Base-by-base conservation (phyloP, 2,888 invertebrate species). In the Harpalus rufipes region DNA sequence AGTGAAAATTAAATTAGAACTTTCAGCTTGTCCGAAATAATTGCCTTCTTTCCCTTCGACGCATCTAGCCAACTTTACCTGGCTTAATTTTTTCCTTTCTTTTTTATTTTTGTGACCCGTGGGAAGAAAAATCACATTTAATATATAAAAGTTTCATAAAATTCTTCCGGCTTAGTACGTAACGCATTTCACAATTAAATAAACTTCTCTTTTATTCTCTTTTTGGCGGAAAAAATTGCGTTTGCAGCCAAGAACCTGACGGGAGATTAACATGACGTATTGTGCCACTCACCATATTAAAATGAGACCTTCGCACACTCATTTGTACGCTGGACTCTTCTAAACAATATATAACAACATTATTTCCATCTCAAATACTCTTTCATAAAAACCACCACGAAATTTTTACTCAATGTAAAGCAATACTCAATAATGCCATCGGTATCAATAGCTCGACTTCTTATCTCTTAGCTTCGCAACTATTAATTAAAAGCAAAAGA, bases 1-100 rank as follows among this genome's bases (percentile, higher is more conserved):
- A 78, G 78, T 84, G 78, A 56, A 78, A 84, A 84, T 84, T 84
- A 84, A 84, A 84, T 84, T 84, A 84, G 84, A 84, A 76, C 16
- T 78, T 84, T 78, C 63, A 78, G 78, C 78, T 56, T 78, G 78
- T 84, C 84, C 84, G 56, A 65, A 84, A 83, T 83, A 83, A 84
- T 84, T 84, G 84, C 72, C 76, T 83, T 76, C 83, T 59, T 58
- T 58, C 16, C 56, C 25, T 65, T 81, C 68, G 68, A 16, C 32
- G 32, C 41, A 56, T 58, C 82, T 32, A 14, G 18, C 59, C 61
- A 56, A 78, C 44, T 74, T 18, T 44, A 78, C 56, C 58, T 78
- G 78, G 16, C 44, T 78, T 78, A 78, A 74, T 74, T 83, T 83
- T 83, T 83, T 58, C 51, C 21, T 56, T 61, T 82, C 51, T 82